These are phyloP conservation scores for Aporophyla lueneburgensis DNA, from an alignment of 2,888 invertebrate species.

Conservation along the genomic window DNA sequence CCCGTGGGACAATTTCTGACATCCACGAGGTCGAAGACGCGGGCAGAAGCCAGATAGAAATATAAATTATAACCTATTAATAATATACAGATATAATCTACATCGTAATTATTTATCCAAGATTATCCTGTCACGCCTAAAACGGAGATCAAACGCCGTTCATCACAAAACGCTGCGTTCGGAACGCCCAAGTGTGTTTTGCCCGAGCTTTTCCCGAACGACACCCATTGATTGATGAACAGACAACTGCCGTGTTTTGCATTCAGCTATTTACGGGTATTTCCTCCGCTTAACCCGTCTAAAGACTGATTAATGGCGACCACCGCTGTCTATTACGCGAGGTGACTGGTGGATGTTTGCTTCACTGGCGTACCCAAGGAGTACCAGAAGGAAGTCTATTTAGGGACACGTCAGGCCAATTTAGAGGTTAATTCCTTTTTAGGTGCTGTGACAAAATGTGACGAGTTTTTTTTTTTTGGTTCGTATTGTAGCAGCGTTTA, in stretches of 20 bases:
- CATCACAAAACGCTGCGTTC: constrained; percentile 64
- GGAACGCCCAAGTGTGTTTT: constrained; percentile 51
- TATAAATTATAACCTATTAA: neutral
- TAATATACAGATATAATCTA: constrained; percentile 21
- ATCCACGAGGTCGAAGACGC: no score
- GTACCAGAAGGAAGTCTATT: constrained; percentile 67
- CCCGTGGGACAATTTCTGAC: no score
- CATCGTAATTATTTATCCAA: constrained; percentile 37
- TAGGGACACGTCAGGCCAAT: constrained; percentile 59
- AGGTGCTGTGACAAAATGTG: constrained; percentile 27
- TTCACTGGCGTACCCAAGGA: constrained; percentile 69
- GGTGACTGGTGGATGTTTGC: constrained; percentile 78
- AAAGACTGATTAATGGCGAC: constrained; percentile 86
- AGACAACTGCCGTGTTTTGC: constrained; percentile 89
- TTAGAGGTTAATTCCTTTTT: constrained; percentile 61
- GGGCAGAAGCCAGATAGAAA: neutral
- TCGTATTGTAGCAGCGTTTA: neutral
- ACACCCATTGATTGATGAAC: constrained; percentile 87
- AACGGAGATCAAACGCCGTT: constrained; percentile 42
- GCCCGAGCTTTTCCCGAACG: constrained; percentile 64
- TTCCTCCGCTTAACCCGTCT: constrained; percentile 89
- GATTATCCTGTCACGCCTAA: constrained; percentile 42
- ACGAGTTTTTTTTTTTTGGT: neutral
- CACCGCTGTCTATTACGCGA: constrained; percentile 80
- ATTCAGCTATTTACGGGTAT: constrained; percentile 90